phyloP scores from a whole-genome alignment of 2,113 vertebrate species.

The Empidonax traillii region DNA sequence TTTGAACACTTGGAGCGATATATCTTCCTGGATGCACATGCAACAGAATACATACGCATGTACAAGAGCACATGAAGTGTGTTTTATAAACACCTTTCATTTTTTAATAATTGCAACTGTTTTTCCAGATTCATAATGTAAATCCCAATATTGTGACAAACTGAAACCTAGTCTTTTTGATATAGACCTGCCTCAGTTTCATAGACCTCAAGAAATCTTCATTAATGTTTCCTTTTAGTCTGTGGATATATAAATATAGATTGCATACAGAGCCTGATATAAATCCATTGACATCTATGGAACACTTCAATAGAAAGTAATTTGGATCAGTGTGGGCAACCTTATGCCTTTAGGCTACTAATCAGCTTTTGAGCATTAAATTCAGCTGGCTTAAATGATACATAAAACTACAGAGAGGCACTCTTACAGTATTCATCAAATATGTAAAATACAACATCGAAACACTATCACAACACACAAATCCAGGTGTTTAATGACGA shows the following conservation, averaged over 20 bases:
- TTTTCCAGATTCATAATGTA: neutral
- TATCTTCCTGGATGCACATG: neutral
- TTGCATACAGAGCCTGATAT: neutral
- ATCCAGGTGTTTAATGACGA: conserved; percentile 12
- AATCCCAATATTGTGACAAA: neutral
- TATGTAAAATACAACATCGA: neutral
- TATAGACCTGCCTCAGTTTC: neutral
- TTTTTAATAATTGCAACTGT: neutral
- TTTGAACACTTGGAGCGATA: neutral
- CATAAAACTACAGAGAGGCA: neutral
- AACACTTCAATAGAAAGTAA: neutral
- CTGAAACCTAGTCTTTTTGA: neutral
- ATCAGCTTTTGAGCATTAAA: neutral
- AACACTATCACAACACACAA: neutral
- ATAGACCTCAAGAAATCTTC: neutral
- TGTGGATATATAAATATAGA: neutral
- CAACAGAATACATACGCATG: neutral
- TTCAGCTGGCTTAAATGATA: neutral
- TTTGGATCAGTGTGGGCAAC: neutral
- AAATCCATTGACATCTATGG: neutral
- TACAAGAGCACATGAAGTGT: neutral
- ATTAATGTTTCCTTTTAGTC: neutral
- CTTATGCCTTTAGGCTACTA: conserved; percentile 4
- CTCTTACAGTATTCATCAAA: neutral
- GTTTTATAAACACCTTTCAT: neutral